These are phyloP conservation scores for Copidosoma floridanum DNA, from an alignment of 1,140 invertebrate genomes.

Conservation along the genomic window DNA sequence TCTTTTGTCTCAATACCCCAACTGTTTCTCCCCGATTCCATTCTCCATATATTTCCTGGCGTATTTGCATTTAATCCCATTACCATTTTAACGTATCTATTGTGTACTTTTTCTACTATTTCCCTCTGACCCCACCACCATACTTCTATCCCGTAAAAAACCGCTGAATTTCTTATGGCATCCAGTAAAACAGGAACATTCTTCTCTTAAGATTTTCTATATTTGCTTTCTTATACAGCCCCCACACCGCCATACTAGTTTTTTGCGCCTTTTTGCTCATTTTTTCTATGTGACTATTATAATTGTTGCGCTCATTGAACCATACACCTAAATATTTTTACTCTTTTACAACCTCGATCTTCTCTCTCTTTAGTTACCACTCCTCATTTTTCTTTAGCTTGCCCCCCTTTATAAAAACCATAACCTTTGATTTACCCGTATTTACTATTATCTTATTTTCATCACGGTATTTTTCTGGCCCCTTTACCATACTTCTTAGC, in stretches of 20 bases:
- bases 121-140: slow-evolving; percentile 4
- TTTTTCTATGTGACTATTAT: not conserved
- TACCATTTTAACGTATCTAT: slow-evolving; percentile 1
- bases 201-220: not conserved
- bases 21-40: not conserved
- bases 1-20: too few relatives aligned
- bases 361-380: not conserved
- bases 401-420: not conserved
- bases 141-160: not conserved
- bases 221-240: not conserved
- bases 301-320: not conserved
- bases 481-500: not conserved
- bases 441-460: not conserved
- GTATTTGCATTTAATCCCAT: slow-evolving; percentile 6
- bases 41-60: slow-evolving; percentile 1
- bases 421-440: too few relatives aligned
- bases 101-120: not conserved
- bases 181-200: slow-evolving; percentile 1
- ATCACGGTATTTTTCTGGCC: not conserved
- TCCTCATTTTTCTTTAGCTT: not conserved
- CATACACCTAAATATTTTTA: not conserved
- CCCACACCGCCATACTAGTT: not conserved
- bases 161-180: not conserved
- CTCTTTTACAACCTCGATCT: not conserved
- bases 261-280: not conserved